Evolutionary conservation across 1,140 invertebrate genomes (phyloP).

Genomic region (Drosophila oshimai): DNA sequence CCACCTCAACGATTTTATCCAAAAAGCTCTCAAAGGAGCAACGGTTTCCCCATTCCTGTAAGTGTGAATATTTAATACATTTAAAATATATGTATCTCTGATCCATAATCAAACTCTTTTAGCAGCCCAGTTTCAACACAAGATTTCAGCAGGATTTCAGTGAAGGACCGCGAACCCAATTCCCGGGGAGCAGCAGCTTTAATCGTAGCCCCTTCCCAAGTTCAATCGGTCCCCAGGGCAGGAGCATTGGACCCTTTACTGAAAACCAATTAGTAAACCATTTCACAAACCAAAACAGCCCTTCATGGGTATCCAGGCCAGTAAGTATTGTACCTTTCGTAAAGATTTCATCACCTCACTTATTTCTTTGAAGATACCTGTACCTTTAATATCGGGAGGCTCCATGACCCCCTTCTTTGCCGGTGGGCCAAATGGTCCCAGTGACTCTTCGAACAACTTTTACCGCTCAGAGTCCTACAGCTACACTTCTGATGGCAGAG

Average conservation of each 20-base stretch:
- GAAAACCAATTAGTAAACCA: background rate
- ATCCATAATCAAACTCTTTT: background rate
- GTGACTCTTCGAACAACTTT: slow-evolving; percentile 28
- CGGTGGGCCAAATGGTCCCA: background rate
- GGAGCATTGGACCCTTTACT: background rate
- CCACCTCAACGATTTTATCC: background rate
- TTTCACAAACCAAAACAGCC: background rate
- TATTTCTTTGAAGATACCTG: background rate
- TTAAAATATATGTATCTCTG: too few relatives aligned
- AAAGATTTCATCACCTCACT: background rate
- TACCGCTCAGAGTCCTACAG: slow-evolving; percentile 55
- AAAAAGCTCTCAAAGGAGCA: background rate
- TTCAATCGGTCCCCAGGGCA: background rate
- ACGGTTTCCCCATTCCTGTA: background rate
- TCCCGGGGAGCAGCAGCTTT: background rate
- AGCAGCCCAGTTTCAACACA: background rate
- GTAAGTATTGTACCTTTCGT: background rate
- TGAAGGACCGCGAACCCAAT: background rate
- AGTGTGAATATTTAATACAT: too few relatives aligned
- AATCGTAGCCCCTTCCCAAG: background rate
- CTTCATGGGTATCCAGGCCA: background rate
- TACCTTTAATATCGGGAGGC: background rate
- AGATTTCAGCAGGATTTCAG: background rate
- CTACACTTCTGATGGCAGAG: slow-evolving; percentile 42
- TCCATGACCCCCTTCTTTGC: background rate